Evolutionary conservation across 2,888 invertebrate genomes (phyloP).

Genomic region (Lithophane semibrunnea): DNA sequence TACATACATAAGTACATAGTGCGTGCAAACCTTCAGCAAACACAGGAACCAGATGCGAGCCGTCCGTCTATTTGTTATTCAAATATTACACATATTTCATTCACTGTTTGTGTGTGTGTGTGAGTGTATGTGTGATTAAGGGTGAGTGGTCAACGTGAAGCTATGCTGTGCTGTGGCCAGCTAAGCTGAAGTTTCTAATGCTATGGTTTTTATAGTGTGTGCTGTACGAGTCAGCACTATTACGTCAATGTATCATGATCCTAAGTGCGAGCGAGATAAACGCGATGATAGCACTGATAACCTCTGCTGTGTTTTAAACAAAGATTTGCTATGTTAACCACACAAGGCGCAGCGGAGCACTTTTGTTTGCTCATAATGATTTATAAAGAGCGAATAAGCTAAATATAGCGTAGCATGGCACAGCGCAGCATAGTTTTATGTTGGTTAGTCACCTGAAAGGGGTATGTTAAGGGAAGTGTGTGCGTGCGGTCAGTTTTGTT

Average conservation of each 20-base stretch:
- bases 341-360: background rate
- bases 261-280: background rate
- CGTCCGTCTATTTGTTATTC: conserved; percentile 58
- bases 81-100: conserved; percentile 61
- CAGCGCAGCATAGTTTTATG: background rate
- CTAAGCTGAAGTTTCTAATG: background rate
- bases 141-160: background rate
- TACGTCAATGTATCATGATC: background rate
- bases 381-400: background rate
- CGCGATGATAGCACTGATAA: no score
- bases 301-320: background rate
- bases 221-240: no score
- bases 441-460: background rate
- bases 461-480: conserved; percentile 1
- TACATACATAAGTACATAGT: conserved; percentile 15
- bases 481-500: conserved; percentile 44
- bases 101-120: background rate
- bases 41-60: conserved; percentile 54
- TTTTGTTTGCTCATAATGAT: background rate
- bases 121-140: conserved; percentile 10
- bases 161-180: background rate
- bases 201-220: background rate
- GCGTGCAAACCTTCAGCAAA: conserved; percentile 46
- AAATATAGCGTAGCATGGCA: background rate
- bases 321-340: background rate